Evolutionary conservation across 1,140 invertebrate genomes (phyloP).

Genomic region (Trichomalopsis sarcophagae): DNA sequence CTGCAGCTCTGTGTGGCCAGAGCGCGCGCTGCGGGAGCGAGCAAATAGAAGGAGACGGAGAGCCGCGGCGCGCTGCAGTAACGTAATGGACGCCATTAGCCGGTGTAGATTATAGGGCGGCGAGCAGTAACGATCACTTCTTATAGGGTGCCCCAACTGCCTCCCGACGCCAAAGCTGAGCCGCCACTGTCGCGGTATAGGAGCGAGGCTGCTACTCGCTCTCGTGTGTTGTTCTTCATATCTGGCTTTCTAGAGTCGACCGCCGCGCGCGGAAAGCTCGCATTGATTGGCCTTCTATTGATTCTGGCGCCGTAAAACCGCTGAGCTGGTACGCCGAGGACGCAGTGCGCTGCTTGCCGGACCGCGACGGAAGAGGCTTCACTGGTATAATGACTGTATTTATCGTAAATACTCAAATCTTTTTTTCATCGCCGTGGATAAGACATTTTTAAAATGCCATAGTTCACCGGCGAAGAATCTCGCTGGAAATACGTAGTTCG

Average conservation of each 20-base stretch:
- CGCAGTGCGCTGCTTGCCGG: background rate
- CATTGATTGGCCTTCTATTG: constrained; percentile 48
- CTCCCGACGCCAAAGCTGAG: constrained; percentile 8
- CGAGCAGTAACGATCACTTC: constrained; percentile 75
- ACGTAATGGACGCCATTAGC: constrained; percentile 76
- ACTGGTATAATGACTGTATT: background rate
- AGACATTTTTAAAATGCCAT: no score
- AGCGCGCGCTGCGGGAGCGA: constrained; percentile 34
- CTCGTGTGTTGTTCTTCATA: constrained; percentile 4
- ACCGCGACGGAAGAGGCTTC: no score
- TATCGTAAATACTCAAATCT: background rate
- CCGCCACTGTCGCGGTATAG: background rate
- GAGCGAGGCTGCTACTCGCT: background rate
- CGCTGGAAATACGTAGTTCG: no score
- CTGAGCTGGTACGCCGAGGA: background rate
- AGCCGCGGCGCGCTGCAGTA: constrained; percentile 66
- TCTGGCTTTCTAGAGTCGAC: constrained; percentile 35
- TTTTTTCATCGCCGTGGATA: no score
- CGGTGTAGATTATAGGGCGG: constrained; percentile 76
- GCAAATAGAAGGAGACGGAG: constrained; percentile 51
- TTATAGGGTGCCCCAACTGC: constrained; percentile 68
- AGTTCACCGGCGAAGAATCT: no score
- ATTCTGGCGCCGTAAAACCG: constrained; percentile 14
- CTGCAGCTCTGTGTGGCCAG: constrained; percentile 37
- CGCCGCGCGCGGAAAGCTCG: constrained; percentile 15